Conservation (phyloP, 2,113 vertebrate genomes). For the Dasyprocta punctata region DNA sequence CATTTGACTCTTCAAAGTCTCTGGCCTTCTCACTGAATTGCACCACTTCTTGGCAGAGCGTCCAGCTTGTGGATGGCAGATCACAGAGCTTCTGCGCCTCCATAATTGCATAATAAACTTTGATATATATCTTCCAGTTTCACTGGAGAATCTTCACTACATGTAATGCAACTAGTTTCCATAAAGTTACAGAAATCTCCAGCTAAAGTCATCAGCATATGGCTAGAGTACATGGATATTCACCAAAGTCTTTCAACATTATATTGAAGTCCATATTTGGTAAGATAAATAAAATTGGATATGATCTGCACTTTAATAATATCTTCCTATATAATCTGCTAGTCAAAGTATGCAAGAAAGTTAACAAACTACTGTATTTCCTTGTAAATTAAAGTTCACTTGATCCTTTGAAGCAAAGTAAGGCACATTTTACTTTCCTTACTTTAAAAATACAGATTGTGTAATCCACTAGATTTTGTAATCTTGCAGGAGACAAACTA, state of each 20-base stretch:
- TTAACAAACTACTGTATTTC: background rate
- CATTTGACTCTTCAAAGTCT: background rate
- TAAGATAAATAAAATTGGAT: background rate
- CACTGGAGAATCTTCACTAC: background rate
- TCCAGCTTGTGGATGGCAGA: background rate
- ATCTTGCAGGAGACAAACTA: background rate
- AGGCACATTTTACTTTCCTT: background rate
- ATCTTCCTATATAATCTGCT: background rate
- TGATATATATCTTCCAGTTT: background rate
- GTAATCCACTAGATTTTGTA: background rate
- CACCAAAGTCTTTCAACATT: background rate
- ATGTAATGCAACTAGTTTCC: background rate
- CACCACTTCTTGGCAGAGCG: background rate
- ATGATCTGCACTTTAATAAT: background rate
- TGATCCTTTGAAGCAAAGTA: background rate
- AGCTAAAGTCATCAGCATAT: background rate
- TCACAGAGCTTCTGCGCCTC: background rate
- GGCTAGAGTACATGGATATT: background rate
- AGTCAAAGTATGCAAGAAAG: background rate
- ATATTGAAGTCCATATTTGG: background rate
- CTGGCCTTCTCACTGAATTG: background rate
- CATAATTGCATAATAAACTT: background rate
- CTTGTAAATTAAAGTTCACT: slow-evolving; percentile 20
- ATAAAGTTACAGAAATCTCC: slow-evolving; percentile 6
- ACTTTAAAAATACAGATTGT: background rate